Conservation (phyloP, 2,888 invertebrate species). For the Ferrisia virgata region DNA sequence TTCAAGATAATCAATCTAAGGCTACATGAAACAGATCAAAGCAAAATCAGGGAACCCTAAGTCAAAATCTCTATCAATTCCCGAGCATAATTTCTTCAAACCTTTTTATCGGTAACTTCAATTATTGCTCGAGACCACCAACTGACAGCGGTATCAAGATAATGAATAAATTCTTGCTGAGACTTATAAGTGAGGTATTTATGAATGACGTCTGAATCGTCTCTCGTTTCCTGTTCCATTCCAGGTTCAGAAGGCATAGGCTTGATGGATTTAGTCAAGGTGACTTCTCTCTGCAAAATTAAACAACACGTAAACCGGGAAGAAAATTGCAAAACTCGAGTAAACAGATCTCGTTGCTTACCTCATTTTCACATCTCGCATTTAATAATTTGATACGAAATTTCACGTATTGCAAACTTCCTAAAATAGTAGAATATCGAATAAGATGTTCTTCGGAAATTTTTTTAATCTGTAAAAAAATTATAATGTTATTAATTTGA, state of each 20-base stretch:
- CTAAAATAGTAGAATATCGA: background rate
- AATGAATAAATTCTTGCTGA: background rate
- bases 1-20: too few species aligned
- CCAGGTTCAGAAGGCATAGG: background rate
- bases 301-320: background rate
- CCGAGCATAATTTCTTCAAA: background rate
- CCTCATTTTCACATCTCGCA: background rate
- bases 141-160: background rate
- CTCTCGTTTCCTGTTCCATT: background rate
- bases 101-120: background rate
- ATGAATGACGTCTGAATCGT: background rate
- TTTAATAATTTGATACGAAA: slow-evolving; percentile 1
- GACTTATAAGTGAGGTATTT: background rate
- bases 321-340: background rate
- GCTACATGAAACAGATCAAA: too few species aligned
- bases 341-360: background rate
- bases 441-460: background rate
- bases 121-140: background rate
- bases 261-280: background rate
- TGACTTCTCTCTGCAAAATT: background rate
- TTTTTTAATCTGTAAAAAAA: background rate
- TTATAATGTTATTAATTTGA: background rate
- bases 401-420: background rate
- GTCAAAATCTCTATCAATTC: too few species aligned
- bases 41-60: too few species aligned